Base-by-base conservation (phyloP, 2,797 vertebrate genomes). In the Pseudomugil gertrudae region DNA sequence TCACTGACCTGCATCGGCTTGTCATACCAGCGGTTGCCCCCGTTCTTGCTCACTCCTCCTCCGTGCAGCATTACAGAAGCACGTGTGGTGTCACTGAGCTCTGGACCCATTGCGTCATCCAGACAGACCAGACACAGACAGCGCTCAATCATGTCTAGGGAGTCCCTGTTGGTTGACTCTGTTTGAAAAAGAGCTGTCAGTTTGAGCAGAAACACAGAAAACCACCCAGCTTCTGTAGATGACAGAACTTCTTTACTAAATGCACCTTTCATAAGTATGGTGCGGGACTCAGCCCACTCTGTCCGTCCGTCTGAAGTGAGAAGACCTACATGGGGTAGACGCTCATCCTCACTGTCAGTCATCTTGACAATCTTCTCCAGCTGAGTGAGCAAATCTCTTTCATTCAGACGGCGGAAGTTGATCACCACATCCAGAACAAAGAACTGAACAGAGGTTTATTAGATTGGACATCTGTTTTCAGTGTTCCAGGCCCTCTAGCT, bases 131-230 rank as follows among this genome's bases (percentile, higher is more conserved):
- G 92, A 83, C 96, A 99, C 54, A 99, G 71, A 78, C 96, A 96
- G 32, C 96, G 94, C 61, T 99, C 98, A 0, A 99, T 98, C 96
- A 96, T 96, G 87, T 99, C 97, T 32, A 99, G 92, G 0, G 96
- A 97, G 83, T 99, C 97, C 0, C 97, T 95, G 88, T 99, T 99
- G 63, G 96, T 98, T 9, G 97, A 99, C 86, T 99, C 98, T 99
- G 85, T 19, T 73, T 55, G 35, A 23, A 55, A 45, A 45, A 35
- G 52, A 60, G 9, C 55, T 40, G 19, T 61, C 3, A 19, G 4
- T 35, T 35, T 27, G 26, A 2, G 1, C 29, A 7, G 14, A 51
- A 26, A 51, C 48, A 27, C 14, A 23, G 6, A 33, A 26, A 60
- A 9, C 11, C 10, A 27, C 35, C 13, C 63, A 26, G 45, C 19